A percentile compares a stretch with the other conserved stretches of the same genome.
Evolutionary conservation across 2,888 invertebrate species (phyloP).

Genomic region (Geotrupes spiniger): DNA sequence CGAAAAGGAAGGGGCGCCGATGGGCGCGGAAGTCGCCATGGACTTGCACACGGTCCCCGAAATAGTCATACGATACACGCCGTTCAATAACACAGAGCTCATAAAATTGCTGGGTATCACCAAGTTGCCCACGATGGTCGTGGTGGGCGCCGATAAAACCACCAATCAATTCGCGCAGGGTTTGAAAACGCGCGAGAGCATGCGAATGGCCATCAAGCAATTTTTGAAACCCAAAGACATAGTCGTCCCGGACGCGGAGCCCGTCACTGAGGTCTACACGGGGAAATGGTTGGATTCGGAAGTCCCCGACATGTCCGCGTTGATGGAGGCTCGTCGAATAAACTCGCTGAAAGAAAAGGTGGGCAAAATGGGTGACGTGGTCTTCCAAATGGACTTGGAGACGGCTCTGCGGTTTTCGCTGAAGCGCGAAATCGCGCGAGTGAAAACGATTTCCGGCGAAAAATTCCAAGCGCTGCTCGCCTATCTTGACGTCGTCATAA

Average conservation of each 20-base stretch:
- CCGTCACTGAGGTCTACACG: constrained; percentile 29
- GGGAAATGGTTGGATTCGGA: constrained; percentile 51
- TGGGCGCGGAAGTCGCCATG: constrained; percentile 65
- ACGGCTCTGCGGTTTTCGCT: constrained; percentile 81
- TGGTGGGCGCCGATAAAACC: constrained; percentile 47
- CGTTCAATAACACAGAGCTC: constrained; percentile 56
- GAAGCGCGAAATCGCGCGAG: constrained; percentile 76
- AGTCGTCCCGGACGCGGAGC: constrained; percentile 30
- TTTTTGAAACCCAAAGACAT: constrained; percentile 50
- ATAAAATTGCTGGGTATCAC: constrained; percentile 51
- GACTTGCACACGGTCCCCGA: constrained; percentile 60
- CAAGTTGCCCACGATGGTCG: constrained; percentile 58
- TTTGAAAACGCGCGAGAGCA: constrained; percentile 38
- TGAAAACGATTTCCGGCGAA: constrained; percentile 67
- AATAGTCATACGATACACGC: constrained; percentile 59
- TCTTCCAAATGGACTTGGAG: constrained; percentile 87
- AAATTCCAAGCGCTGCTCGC: constrained; percentile 69
- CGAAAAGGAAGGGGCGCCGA: constrained; percentile 60
- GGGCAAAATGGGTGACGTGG: constrained; percentile 54
- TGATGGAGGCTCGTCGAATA: constrained; percentile 37
- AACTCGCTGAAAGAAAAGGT: constrained; percentile 42
- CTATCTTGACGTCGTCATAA: constrained; percentile 68
- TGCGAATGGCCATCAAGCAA: constrained; percentile 54
- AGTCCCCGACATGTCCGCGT: constrained; percentile 35
- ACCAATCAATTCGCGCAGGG: constrained; percentile 22